Percentiles rank a stretch among this genome's conserved stretches.
phyloP scores from a whole-genome alignment of 2,888 invertebrate genomes.

The Drosophila nigricruria region DNA sequence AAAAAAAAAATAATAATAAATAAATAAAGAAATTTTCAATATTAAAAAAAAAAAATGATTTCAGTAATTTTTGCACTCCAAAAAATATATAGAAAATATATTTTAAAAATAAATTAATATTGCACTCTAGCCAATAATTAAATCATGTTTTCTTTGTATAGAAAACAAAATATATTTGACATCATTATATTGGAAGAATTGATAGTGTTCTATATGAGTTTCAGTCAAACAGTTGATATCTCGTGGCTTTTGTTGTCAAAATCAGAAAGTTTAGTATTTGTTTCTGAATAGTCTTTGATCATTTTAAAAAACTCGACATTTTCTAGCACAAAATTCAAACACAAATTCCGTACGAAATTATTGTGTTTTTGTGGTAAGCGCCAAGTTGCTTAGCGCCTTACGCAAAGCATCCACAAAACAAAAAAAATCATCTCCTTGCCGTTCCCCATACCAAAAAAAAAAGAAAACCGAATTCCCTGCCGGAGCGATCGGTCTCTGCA shows the following conservation, averaged over 20 bases:
- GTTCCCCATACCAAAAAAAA: neutral
- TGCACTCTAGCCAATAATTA: neutral
- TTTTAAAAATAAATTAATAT: no score
- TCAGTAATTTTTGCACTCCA: no score
- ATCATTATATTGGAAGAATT: neutral
- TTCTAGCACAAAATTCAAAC: constrained; percentile 69
- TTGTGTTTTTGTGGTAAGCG: constrained; percentile 64
- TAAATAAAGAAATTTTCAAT: no score
- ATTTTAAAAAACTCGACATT: constrained; percentile 55
- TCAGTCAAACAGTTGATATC: neutral
- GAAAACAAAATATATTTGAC: neutral
- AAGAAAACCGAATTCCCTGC: neutral
- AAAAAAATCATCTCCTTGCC: constrained; percentile 23
- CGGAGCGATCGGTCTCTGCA: neutral
- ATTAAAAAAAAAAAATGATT: no score
- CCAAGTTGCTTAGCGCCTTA: constrained; percentile 44
- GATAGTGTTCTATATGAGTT: neutral
- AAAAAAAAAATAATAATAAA: no score
- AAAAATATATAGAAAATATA: no score
- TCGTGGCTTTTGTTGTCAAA: constrained; percentile 41
- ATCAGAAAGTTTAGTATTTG: constrained; percentile 43
- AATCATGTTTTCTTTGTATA: constrained; percentile 2
- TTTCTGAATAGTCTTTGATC: constrained; percentile 45
- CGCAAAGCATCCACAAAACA: constrained; percentile 35
- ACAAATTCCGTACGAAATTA: constrained; percentile 70